Evolutionary conservation across 2,113 vertebrate genomes (phyloP).

Genomic region (Scatophagus argus): DNA sequence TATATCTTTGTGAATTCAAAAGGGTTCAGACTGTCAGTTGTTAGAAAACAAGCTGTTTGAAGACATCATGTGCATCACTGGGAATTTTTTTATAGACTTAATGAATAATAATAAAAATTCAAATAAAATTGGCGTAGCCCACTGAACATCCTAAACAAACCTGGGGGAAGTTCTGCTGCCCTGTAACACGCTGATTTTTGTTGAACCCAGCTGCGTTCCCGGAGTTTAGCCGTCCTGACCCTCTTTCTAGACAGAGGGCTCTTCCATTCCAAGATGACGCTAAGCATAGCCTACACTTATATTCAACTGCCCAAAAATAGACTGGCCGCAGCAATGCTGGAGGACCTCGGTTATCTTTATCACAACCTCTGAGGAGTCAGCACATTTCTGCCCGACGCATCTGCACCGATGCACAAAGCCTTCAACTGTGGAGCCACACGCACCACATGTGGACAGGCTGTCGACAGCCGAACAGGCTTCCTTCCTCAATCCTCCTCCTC

Average conservation of each 20-base stretch:
- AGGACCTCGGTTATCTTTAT: slow-evolving; percentile 71
- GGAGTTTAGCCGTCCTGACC: slow-evolving; percentile 44
- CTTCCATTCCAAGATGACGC: slow-evolving; percentile 36
- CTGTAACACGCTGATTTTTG: slow-evolving; percentile 14
- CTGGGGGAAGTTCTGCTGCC: not conserved
- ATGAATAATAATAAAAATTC: not conserved
- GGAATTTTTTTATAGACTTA: not conserved
- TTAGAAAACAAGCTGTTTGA: not conserved
- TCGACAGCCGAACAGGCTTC: not conserved
- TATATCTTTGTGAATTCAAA: not conserved
- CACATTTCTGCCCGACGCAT: slow-evolving; percentile 65
- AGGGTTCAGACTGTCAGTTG: not conserved
- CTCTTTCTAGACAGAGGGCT: slow-evolving; percentile 43
- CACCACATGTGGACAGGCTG: slow-evolving; percentile 58
- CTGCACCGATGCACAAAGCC: slow-evolving; percentile 41
- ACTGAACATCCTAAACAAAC: not conserved
- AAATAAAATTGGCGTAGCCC: not conserved
- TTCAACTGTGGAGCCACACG: slow-evolving; percentile 19
- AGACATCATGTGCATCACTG: not conserved
- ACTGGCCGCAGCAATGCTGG: slow-evolving; percentile 53
- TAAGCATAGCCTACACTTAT: slow-evolving; percentile 74
- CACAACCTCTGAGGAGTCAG: slow-evolving; percentile 62
- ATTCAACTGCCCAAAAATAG: slow-evolving; percentile 69
- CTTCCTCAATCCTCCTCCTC: not conserved
- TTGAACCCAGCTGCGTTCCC: slow-evolving; percentile 21